phyloP scores from a whole-genome alignment of 2,797 vertebrate species.

The Pogoniulus pusillus region DNA sequence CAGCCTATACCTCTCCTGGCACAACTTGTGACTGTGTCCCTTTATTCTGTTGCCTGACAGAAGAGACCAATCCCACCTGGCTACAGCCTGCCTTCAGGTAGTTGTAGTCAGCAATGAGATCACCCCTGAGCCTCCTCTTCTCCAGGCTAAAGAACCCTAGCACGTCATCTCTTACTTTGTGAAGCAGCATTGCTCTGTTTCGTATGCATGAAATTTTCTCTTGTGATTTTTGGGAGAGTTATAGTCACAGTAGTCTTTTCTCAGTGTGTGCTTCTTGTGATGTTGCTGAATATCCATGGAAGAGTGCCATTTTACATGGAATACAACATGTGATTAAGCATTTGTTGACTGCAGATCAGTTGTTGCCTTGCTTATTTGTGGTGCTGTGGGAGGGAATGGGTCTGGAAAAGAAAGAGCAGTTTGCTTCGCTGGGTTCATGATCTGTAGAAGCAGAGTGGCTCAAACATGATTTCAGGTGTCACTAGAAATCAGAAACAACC shows the following conservation, averaged over 20 bases:
- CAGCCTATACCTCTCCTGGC: too few relatives aligned
- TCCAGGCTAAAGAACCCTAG: too few relatives aligned
- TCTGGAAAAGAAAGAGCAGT: background rate
- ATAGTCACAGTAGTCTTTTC: background rate
- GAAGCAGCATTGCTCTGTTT: slow-evolving; percentile 15
- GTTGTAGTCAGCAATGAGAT: too few relatives aligned
- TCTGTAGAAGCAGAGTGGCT: background rate
- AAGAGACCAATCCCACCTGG: too few relatives aligned
- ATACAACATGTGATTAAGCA: background rate
- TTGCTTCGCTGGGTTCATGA: background rate
- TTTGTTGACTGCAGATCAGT: background rate
- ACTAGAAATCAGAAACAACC: background rate
- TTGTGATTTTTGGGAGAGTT: background rate
- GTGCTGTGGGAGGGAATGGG: background rate
- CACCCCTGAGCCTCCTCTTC: too few relatives aligned
- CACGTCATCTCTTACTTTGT: too few relatives aligned
- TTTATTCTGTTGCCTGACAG: too few relatives aligned
- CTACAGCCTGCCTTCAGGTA: too few relatives aligned
- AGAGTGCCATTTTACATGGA: background rate
- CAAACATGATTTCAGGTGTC: background rate
- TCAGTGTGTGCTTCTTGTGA: background rate
- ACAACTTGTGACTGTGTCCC: too few relatives aligned
- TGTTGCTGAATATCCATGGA: background rate
- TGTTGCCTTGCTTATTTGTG: background rate
- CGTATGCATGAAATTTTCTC: background rate